Conservation (phyloP, 2,797 vertebrate species). For the Taeniopygia guttata region DNA sequence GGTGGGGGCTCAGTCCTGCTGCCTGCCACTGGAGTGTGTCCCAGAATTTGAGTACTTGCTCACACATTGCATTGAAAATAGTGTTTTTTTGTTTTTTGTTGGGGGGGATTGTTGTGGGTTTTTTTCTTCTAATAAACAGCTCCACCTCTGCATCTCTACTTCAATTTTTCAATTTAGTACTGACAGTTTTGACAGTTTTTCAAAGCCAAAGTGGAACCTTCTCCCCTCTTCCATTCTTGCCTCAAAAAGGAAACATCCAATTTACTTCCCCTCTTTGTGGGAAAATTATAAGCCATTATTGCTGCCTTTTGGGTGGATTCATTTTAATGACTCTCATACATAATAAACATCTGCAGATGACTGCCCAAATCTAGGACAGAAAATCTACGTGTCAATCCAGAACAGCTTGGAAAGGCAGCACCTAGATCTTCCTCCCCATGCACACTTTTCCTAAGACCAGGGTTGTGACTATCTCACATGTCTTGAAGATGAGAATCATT, state of each 20-base stretch:
- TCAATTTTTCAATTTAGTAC: neutral
- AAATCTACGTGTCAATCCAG: neutral
- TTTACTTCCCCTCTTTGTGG: neutral
- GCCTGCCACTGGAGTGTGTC: neutral
- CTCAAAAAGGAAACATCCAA: neutral
- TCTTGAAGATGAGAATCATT: neutral
- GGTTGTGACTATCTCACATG: neutral
- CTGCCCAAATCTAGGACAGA: neutral
- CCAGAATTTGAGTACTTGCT: neutral
- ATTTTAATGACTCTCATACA: neutral
- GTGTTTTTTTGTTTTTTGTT: neutral
- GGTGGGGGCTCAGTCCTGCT: neutral
- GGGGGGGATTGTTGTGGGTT: fast-evolving
- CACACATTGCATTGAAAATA: neutral
- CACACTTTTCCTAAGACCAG: neutral
- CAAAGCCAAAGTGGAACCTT: neutral
- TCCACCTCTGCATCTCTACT: neutral
- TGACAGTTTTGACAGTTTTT: neutral
- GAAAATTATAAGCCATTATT: neutral
- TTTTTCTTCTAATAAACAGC: neutral
- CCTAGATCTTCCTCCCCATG: neutral
- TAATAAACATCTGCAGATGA: neutral
- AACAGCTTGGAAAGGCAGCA: neutral
- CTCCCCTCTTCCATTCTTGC: neutral
- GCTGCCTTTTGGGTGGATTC: neutral